Base-by-base conservation (phyloP, 2,113 vertebrate species). In the Brienomyrus longianalis region DNA sequence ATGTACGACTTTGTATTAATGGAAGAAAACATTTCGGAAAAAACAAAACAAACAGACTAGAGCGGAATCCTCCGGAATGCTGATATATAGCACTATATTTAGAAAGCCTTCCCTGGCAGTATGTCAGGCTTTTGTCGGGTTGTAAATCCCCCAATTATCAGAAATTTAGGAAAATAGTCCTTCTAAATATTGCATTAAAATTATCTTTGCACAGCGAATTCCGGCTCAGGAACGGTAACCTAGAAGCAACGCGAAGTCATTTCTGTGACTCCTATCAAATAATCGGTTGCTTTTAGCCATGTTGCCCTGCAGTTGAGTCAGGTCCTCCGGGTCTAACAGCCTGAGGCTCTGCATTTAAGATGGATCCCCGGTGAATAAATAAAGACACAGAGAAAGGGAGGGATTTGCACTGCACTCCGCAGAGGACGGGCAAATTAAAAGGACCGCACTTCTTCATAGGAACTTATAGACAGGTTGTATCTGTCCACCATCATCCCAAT, bases 101-200 rank as follows among this genome's bases (percentile, higher is more conserved):
- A 85, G 80, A 54, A 47, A 27, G 39, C 23, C 8, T 11, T 62
- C 56, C 43, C 50, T 85, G 77, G n/a, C 89, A 89, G 80, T 1
- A 23, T n/a, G 35, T 89, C 59, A 23, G 39, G n/a, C 52, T 51
- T 35, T 89, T 47, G 31, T 70, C 6, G 39, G 51, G 19, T 11
- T 47, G 62, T 62, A 84, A 89, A 89, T 47, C 89, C 77, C 89
- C 54, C 27, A 80, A 89, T 54, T 54, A 84, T 47, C 54, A 84
- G 52, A 39, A 62, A 83, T 19, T 27, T 83, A 54, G 39, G 23
- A 89, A 31, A 56, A 83, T 48, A 48, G 83, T 17, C 45, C 83
- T 84, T 47, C 48, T 23, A 84, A 84, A 84, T n/a, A 84, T n/a
- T 84, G 83, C 39, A n/a, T 43, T 5, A 19, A 84, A 84, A 84